phyloP scores from a whole-genome alignment of 2,888 invertebrate species.

The Callyntrura guangdongensis region DNA sequence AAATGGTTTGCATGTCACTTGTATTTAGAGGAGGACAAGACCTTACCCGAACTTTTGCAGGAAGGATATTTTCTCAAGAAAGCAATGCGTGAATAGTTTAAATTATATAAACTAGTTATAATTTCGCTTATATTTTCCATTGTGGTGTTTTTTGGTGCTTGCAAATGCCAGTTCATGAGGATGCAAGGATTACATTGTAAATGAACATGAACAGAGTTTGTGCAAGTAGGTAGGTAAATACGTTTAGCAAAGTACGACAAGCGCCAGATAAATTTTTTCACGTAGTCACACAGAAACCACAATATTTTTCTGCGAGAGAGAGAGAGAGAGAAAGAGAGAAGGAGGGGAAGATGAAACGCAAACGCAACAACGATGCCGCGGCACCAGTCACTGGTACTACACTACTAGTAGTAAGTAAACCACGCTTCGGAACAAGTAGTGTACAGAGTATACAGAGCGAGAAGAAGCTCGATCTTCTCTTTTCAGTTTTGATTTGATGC shows the following conservation, averaged over 20 bases:
- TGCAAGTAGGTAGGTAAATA: not conserved
- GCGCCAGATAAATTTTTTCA: constrained; percentile 44
- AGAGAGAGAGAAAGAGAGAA: too few relatives aligned
- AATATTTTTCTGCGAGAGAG: constrained; percentile 34
- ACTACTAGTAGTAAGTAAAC: constrained; percentile 10
- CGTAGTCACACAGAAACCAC: constrained; percentile 68
- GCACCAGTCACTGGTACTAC: not conserved
- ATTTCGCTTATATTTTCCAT: not conserved
- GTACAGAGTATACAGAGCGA: constrained; percentile 49
- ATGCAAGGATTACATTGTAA: not conserved
- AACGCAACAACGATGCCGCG: constrained; percentile 32
- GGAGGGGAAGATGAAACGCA: too few relatives aligned
- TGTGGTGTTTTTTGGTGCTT: not conserved
- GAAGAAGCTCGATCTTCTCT: constrained; percentile 37
- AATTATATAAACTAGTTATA: constrained; percentile 27
- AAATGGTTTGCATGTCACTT: not conserved
- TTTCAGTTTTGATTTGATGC: constrained; percentile 5
- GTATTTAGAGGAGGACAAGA: not conserved
- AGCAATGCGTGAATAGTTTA: constrained; percentile 23
- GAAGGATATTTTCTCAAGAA: constrained; percentile 46
- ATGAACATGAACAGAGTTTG: not conserved
- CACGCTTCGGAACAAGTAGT: constrained; percentile 61
- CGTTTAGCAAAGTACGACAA: not conserved
- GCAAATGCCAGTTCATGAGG: not conserved
- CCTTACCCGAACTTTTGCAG: constrained; percentile 67